Evolutionary conservation across 2,113 vertebrate species (phyloP).

Genomic region (Hydrochoerus hydrochaeris): DNA sequence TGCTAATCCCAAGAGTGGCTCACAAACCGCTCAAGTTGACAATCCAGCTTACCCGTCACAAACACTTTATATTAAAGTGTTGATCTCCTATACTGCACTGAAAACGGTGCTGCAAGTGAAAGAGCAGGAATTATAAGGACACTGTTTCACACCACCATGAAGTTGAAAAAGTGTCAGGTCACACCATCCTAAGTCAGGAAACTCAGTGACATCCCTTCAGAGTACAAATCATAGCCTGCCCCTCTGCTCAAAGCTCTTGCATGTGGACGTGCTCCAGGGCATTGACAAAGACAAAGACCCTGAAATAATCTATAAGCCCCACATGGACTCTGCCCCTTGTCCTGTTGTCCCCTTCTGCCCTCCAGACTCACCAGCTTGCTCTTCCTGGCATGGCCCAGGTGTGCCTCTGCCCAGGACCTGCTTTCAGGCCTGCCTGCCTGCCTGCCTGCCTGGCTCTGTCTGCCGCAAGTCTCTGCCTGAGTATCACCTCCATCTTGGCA

Average conservation of each 20-base stretch:
- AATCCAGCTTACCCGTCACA: not conserved
- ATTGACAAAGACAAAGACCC: not conserved
- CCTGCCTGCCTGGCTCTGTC: not conserved
- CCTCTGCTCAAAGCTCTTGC: not conserved
- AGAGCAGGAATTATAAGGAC: rapidly evolving
- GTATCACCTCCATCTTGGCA: not conserved
- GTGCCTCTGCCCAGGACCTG: not conserved
- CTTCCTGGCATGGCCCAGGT: not conserved
- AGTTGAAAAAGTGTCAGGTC: not conserved
- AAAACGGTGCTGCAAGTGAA: not conserved
- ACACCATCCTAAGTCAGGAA: not conserved
- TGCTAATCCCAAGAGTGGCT: not conserved
- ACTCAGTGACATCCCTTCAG: not conserved
- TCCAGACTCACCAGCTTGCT: not conserved
- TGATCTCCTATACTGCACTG: not conserved
- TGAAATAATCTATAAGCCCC: rapidly evolving
- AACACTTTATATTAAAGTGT: not conserved
- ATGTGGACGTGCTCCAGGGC: rapidly evolving
- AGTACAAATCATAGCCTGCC: not conserved
- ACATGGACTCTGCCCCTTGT: not conserved
- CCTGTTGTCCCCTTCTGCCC: not conserved
- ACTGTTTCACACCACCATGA: not conserved
- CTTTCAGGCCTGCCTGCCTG: not conserved
- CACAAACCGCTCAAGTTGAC: not conserved
- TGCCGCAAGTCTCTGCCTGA: not conserved